phyloP scores from a whole-genome alignment of 1,140 invertebrate species.

The Drosophila sucinea region DNA sequence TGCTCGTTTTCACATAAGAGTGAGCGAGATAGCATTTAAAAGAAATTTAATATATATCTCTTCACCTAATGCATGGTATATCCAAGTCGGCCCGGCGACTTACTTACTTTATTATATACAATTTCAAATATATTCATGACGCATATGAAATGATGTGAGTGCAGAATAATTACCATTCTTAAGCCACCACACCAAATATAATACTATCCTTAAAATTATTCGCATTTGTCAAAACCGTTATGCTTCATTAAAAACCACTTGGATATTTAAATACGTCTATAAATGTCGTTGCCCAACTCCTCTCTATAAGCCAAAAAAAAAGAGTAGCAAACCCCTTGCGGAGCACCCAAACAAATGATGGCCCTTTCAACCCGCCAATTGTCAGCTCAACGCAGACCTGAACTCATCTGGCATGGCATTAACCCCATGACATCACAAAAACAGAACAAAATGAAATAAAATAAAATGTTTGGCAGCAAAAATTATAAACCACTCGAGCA shows the following conservation, averaged over 20 bases:
- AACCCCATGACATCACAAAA: constrained; percentile 51
- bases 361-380: constrained; percentile 62
- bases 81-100: too few relatives aligned
- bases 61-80: too few relatives aligned
- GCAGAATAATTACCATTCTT: not conserved
- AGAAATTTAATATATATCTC: too few relatives aligned
- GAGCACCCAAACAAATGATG: constrained; percentile 64
- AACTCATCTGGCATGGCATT: constrained; percentile 52
- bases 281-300: constrained; percentile 42
- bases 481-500: constrained; percentile 76
- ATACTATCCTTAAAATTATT: not conserved
- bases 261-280: constrained; percentile 62
- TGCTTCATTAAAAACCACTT: constrained; percentile 64
- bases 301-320: not conserved
- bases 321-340: constrained; percentile 20
- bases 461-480: constrained; percentile 69
- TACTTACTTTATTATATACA: too few relatives aligned
- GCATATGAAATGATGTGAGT: not conserved
- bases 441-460: constrained; percentile 27
- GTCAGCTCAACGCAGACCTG: constrained; percentile 54
- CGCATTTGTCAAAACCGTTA: constrained; percentile 15
- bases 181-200: not conserved
- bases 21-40: too few relatives aligned
- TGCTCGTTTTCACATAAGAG: too few relatives aligned
- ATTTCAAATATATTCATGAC: too few relatives aligned